Evolutionary conservation across 2,888 invertebrate genomes (phyloP).

Genomic region (Dicranocentrus wangi): DNA sequence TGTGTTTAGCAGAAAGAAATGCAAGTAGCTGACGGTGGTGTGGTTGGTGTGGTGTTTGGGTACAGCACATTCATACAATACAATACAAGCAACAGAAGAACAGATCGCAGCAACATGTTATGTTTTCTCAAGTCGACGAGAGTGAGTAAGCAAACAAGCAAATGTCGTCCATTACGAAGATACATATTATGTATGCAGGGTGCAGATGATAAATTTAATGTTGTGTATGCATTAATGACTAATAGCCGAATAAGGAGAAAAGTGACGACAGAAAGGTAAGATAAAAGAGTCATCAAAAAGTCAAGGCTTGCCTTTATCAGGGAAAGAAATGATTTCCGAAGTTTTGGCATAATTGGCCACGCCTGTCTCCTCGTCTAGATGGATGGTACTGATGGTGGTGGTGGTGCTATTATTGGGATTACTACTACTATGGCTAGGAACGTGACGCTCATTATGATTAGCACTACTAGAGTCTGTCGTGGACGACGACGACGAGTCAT

Average conservation of each 20-base stretch:
- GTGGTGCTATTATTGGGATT: conserved; percentile 24
- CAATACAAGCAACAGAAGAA: too few relatives aligned
- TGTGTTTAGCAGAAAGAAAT: too few relatives aligned
- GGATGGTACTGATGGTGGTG: conserved; percentile 17
- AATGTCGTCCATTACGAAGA: too few relatives aligned
- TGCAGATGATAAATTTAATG: conserved; percentile 2
- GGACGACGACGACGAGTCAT: conserved; percentile 21
- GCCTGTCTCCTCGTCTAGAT: conserved; percentile 63
- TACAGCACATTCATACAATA: too few relatives aligned
- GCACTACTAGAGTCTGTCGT: conserved; percentile 3
- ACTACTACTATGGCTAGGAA: conserved; percentile 11
- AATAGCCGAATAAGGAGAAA: conserved; percentile 57
- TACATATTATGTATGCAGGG: background rate
- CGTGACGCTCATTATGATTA: conserved; percentile 17
- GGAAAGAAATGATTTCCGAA: conserved; percentile 73
- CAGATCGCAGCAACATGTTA: background rate
- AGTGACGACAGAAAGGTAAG: conserved; percentile 52
- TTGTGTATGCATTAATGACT: conserved; percentile 52
- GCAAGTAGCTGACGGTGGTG: too few relatives aligned
- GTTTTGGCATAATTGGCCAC: conserved; percentile 72
- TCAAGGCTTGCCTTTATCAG: conserved; percentile 71
- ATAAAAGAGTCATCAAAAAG: conserved; percentile 39
- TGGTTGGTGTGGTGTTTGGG: too few relatives aligned
- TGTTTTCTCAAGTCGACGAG: background rate
- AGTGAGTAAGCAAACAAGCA: too few relatives aligned